phyloP scores from a whole-genome alignment of 1,140 invertebrate genomes.

The Ladona fulva region DNA sequence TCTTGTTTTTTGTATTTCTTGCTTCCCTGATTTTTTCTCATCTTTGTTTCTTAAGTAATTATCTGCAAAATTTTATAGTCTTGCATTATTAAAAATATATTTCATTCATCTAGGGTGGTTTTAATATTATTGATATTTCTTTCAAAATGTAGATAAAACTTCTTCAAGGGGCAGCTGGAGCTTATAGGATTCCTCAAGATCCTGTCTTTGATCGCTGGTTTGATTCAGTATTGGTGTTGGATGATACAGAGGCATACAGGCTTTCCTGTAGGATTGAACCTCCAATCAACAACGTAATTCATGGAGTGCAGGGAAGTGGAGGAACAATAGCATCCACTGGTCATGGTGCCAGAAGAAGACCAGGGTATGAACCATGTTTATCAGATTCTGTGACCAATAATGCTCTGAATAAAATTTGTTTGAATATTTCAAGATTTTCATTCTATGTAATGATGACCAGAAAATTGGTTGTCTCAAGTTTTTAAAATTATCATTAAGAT shows the following conservation, averaged over 20 bases:
- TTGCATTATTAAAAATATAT: no score
- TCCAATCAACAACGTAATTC: conserved; percentile 37
- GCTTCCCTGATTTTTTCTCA: no score
- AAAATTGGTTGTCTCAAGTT: no score
- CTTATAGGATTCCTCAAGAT: conserved; percentile 81
- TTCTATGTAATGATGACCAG: no score
- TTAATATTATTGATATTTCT: no score
- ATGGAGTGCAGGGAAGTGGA: conserved; percentile 14
- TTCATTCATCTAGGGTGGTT: no score
- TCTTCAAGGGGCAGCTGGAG: conserved; percentile 93
- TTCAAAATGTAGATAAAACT: conserved; percentile 63
- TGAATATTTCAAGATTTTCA: conserved; percentile 1
- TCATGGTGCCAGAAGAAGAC: conserved; percentile 20
- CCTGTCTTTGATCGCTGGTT: conserved; percentile 86
- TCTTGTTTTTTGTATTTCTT: no score
- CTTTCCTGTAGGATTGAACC: conserved; percentile 86
- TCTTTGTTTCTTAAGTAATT: no score
- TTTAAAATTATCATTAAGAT: no score
- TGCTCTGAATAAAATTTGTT: no score
- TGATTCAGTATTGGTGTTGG: conserved; percentile 75
- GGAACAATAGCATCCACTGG: conserved; percentile 17
- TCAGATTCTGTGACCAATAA: not conserved
- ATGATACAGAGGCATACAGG: conserved; percentile 85
- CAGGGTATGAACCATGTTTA: conserved; percentile 18
- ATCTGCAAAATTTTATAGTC: no score